Percentiles rank a stretch among this genome's conserved stretches.
These are phyloP conservation scores for Salarias fasciatus DNA, from an alignment of 2,797 vertebrate species.

Conservation along the genomic window DNA sequence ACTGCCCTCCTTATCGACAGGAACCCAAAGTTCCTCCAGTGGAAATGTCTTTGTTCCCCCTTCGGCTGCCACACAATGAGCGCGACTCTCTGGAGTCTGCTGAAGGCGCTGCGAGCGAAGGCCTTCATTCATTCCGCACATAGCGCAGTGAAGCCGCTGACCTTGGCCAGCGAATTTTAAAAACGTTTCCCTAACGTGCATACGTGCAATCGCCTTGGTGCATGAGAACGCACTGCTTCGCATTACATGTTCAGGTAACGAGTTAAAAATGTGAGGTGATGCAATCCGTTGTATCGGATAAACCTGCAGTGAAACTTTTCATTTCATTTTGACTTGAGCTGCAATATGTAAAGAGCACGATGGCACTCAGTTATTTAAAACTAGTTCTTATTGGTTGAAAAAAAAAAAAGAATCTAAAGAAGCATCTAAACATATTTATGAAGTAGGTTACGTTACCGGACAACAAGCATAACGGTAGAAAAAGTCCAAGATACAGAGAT, in stretches of 20 bases:
- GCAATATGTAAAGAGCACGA: too few relatives aligned
- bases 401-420: too few relatives aligned
- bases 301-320: too few relatives aligned
- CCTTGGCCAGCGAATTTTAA: conserved; percentile 72
- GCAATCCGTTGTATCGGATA: too few relatives aligned
- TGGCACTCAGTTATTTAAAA: too few relatives aligned
- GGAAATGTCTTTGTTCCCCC: conserved; percentile 86
- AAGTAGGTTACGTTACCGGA: too few relatives aligned
- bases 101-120: conserved; percentile 67
- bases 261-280: too few relatives aligned
- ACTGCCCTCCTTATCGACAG: conserved; percentile 85
- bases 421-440: too few relatives aligned
- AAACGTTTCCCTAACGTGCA: conserved; percentile 55
- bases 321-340: too few relatives aligned
- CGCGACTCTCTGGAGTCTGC: conserved; percentile 83
- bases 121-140: conserved; percentile 74
- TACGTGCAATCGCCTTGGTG: conserved; percentile 29
- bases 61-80: conserved; percentile 80
- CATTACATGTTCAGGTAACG: conserved; percentile 39
- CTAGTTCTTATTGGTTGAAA: too few relatives aligned
- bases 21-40: conserved; percentile 87
- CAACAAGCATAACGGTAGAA: too few relatives aligned
- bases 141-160: conserved; percentile 63
- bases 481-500: too few relatives aligned
- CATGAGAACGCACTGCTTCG: background rate